These are phyloP conservation scores for Gasterosteus aculeatus DNA, from an alignment of 2,113 vertebrate species.

Conservation along the genomic window DNA sequence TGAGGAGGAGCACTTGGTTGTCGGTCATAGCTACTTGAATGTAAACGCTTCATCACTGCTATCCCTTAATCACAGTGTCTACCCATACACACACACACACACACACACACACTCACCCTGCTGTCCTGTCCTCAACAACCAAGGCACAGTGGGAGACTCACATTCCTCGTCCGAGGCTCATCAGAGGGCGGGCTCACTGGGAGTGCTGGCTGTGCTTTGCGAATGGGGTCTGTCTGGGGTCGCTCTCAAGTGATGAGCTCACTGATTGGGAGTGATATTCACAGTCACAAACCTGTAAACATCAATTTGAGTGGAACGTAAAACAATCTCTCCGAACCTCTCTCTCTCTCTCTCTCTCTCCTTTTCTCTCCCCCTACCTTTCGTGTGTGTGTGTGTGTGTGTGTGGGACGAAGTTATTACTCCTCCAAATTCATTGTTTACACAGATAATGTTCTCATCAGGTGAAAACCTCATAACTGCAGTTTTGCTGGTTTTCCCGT, in stretches of 20 bases:
- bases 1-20: slow-evolving; percentile 63
- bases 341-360: not conserved
- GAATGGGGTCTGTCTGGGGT: slow-evolving; percentile 57
- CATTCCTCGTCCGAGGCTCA: slow-evolving; percentile 65
- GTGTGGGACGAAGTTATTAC: slow-evolving; percentile 33
- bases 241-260: slow-evolving; percentile 69
- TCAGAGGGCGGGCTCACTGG: slow-evolving; percentile 68
- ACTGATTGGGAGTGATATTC: slow-evolving; percentile 75
- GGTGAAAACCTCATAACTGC: slow-evolving; percentile 33
- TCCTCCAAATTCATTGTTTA: slow-evolving; percentile 59
- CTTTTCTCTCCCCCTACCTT: not conserved
- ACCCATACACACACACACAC: slow-evolving; percentile 1
- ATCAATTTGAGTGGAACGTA: slow-evolving; percentile 48
- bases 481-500: slow-evolving; percentile 11
- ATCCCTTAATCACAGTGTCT: slow-evolving; percentile 77
- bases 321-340: not conserved
- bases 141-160: slow-evolving; percentile 59
- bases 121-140: slow-evolving; percentile 53
- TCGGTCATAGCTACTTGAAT: slow-evolving; percentile 62
- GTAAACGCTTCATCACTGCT: slow-evolving; percentile 75
- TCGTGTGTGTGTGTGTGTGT: slow-evolving; percentile 18
- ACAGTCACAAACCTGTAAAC: slow-evolving; percentile 71
- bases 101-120: slow-evolving; percentile 23
- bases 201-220: slow-evolving; percentile 50
- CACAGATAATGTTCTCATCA: slow-evolving; percentile 50